phyloP scores from a whole-genome alignment of 2,797 vertebrate species.

The Cossypha niveicapilla region DNA sequence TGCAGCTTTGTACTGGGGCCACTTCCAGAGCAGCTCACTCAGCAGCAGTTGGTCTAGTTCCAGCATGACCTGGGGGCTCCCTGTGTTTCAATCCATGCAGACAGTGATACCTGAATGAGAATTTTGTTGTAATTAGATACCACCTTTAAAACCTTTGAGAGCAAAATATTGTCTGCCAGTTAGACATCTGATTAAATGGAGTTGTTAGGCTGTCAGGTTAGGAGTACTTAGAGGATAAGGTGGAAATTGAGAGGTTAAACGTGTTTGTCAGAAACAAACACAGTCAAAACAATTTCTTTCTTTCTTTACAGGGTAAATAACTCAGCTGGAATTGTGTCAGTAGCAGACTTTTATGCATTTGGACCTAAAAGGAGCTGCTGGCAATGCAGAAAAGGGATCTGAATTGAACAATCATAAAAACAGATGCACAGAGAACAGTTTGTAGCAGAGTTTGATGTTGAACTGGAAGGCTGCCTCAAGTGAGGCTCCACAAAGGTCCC shows the following conservation, averaged over 20 bases:
- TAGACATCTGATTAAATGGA: not conserved
- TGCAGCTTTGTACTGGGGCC: not conserved
- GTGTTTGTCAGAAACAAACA: not conserved
- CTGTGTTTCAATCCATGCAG: not conserved
- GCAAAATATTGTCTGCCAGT: not conserved
- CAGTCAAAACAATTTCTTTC: not conserved
- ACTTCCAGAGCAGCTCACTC: not conserved
- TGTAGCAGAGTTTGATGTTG: not conserved
- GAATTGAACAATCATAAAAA: not conserved
- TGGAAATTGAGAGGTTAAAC: not conserved
- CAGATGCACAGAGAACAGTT: not conserved
- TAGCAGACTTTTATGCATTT: not conserved
- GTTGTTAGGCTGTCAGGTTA: not conserved
- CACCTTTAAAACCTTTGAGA: not conserved
- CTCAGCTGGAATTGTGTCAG: not conserved
- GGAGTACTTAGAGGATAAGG: not conserved
- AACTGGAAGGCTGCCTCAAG: not conserved
- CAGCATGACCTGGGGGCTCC: not conserved
- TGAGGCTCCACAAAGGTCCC: not conserved
- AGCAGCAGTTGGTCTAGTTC: not conserved
- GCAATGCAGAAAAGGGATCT: not conserved
- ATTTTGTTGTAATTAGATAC: not conserved
- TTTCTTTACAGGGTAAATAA: not conserved
- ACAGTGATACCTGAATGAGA: not conserved
- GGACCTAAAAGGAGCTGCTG: not conserved